Base-by-base conservation (phyloP, 2,113 vertebrate genomes). In the Colaptes auratus region DNA sequence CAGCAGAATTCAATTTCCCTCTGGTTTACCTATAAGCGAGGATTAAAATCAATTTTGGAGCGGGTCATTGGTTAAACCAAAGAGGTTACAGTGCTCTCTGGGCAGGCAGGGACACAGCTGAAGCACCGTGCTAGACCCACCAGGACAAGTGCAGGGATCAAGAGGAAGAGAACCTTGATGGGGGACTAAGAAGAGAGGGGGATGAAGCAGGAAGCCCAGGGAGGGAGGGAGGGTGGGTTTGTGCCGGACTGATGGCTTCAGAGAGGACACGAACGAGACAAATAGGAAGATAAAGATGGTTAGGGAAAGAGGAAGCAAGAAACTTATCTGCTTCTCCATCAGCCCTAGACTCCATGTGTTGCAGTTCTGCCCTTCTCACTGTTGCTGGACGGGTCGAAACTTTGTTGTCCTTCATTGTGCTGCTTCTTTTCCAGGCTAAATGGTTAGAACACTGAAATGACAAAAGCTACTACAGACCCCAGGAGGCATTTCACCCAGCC, bases 251-350 rank as follows among this genome's bases (percentile, higher is more conserved):
- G n/a, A 44, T n/a, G 33, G 5, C 46, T 82, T 60, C 33, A 46
- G 33, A 33, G 27, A 6, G 10, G 8, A 11, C 0, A 0, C 7
- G 17, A 16, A 53, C 12, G 13, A 70, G 39, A 36, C 3, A 14
- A 82, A 64, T 0, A 1, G 31, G 23, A 58, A n/a, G 44, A 82
- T 35, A 27, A 69, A 81, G 35, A 44, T 8, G 5, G 13, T 56
- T 31, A 60, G 19, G 42, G 27, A 59, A 84, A 58, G 50, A 60
- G 10, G 75, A 75, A 82, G 31, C 28, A 74, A 71, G 14, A 64
- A 53, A 53, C 18, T 60, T 23, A 12, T 55, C 72, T 58, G 48
- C 33, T 84, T 35, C 73, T 83, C 56, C 46, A 39, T 52, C 7
- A 23, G 27, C 35, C 66, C 35, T 60, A 31, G n/a, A 14, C 23